Percentiles rank a stretch among this genome's conserved stretches.
Conservation (phyloP, 2,888 invertebrate genomes). For the Platycnemis pennipes region DNA sequence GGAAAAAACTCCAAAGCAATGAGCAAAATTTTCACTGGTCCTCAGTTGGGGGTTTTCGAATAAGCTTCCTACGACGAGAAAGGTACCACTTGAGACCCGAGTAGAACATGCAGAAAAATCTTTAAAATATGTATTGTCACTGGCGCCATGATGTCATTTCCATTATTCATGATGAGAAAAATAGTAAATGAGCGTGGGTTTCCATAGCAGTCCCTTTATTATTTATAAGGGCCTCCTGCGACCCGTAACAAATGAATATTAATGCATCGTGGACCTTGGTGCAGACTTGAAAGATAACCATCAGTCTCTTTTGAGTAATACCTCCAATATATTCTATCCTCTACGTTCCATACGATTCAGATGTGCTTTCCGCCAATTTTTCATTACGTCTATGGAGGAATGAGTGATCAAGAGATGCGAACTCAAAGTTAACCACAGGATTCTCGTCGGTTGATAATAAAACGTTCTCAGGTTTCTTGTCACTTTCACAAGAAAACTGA, state of each 20-base stretch:
- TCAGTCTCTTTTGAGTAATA: not conserved
- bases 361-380: not conserved
- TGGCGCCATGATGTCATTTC: not conserved
- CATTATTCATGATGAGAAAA: not conserved
- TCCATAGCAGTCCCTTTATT: not conserved
- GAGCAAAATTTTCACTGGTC: not conserved
- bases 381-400: not conserved
- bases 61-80: not conserved
- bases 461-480: too few relatives aligned
- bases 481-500: too few relatives aligned
- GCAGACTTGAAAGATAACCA: not conserved
- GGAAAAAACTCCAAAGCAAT: not conserved
- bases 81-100: not conserved
- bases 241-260: slow-evolving; percentile 28
- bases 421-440: not conserved
- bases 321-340: not conserved
- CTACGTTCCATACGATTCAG: not conserved
- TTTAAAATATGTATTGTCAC: not conserved
- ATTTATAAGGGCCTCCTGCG: not conserved
- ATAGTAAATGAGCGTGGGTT: not conserved
- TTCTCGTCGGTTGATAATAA: too few relatives aligned
- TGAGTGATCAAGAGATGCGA: not conserved
- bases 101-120: not conserved
- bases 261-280: not conserved
- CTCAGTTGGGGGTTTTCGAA: not conserved